Evolutionary conservation across 2,888 invertebrate species (phyloP), one percentile per base, ranked within the genome.

Genomic region (Glaucopsyche alexis): DNA sequence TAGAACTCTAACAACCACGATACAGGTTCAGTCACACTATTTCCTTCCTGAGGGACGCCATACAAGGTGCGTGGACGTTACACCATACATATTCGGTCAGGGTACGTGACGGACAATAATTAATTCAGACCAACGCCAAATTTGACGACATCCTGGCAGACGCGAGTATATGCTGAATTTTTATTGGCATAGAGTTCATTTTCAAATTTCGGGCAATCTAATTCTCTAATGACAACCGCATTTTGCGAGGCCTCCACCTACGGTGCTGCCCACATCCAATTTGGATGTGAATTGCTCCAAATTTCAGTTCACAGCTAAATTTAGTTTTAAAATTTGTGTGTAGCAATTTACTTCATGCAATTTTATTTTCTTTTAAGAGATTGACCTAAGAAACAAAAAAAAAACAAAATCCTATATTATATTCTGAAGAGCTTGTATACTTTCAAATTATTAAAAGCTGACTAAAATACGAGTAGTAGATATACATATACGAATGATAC

Each of bases 251-350:
- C 87, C 89, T 87, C 91, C 91, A 84, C 92, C 92, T 93, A 92
- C 92, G 81, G 77, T 75, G 80, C 92, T 86, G 81, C 92, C 92
- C 92, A 93, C 92, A 89, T 88, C 84, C 91, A 93, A 92, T 92
- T 86, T 79, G 79, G 79, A 79, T 79, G 82, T 83, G 84, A 88
- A 88, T 87, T 90, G 87, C 84, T 82, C 85, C 82, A 83, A 89
- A 89, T 86, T 82, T 78, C 72, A 73, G 72, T 75, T 74, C 73
- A 72, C 52, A 71, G 71, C 67, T 73, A 19, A 69, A 72, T 42
- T 19, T 38, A 64, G 11, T n/a, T 50, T 65, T 8, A 45, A 60
- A 40, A 16, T 29, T 29, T 29, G 29, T 29, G 42, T 70, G 60
- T 16, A 3, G 6, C 19, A 9, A 16, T 16, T 11, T 11, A 29